Percentiles rank a stretch among this genome's conserved stretches.
Evolutionary conservation across 2,797 vertebrate genomes (phyloP).

Genomic region (Protonibea diacanthus): DNA sequence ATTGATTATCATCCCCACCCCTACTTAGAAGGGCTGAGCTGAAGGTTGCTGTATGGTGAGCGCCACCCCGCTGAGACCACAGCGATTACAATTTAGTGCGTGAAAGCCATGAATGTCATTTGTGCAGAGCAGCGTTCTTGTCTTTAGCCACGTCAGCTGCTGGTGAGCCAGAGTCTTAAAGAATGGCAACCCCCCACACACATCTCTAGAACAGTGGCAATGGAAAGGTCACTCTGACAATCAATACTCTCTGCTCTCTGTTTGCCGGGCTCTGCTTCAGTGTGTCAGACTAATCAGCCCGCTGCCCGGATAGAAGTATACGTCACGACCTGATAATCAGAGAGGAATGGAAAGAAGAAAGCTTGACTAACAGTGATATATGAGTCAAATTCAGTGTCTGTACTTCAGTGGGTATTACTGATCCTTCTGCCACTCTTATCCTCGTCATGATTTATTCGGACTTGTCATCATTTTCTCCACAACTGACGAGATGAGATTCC

Average conservation of each 20-base stretch:
- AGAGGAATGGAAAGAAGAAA: constrained; percentile 31
- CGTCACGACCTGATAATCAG: constrained; percentile 44
- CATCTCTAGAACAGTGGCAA: constrained; percentile 39
- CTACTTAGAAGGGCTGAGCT: neutral
- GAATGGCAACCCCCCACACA: constrained; percentile 51
- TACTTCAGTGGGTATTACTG: neutral
- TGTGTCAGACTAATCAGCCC: constrained; percentile 64
- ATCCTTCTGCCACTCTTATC: constrained; percentile 4
- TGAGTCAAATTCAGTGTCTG: neutral
- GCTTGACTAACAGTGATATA: constrained; percentile 36
- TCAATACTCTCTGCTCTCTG: constrained; percentile 67
- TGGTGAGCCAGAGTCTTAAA: constrained; percentile 34
- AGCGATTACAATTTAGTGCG: constrained; percentile 28
- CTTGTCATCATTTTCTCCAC: constrained; percentile 1
- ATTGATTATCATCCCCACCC: constrained; percentile 15
- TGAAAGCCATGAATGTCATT: constrained; percentile 50
- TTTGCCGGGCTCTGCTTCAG: constrained; percentile 60
- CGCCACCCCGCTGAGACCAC: constrained; percentile 34
- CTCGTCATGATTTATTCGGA: constrained; percentile 6
- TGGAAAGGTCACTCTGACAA: constrained; percentile 78
- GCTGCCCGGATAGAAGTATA: constrained; percentile 34
- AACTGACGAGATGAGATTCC: neutral
- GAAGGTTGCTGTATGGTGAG: constrained; percentile 11
- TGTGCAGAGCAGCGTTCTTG: constrained; percentile 21
- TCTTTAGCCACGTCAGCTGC: constrained; percentile 27